Conservation (phyloP, 2,797 vertebrate species). For the Telmatherina bonti region DNA sequence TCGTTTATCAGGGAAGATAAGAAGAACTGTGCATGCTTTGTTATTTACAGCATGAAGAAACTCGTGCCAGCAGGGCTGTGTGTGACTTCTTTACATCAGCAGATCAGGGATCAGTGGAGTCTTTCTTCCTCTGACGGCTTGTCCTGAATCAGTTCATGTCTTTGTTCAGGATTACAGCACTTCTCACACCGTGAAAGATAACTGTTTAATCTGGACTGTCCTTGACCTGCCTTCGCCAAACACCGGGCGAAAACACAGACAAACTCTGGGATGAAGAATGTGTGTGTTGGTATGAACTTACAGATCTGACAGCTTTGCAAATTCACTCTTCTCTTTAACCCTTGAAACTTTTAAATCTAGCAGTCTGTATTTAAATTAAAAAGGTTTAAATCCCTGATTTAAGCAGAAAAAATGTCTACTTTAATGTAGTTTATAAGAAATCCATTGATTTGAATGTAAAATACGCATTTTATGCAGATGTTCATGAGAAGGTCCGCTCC, state of each 20-base stretch:
- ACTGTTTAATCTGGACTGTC: conserved; percentile 68
- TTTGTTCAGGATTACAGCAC: conserved; percentile 55
- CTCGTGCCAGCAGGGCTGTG: neutral
- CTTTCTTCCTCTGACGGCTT: conserved; percentile 34
- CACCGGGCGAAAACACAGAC: conserved; percentile 37
- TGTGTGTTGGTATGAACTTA: neutral
- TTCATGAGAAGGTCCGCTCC: too few relatives aligned
- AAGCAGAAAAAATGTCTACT: neutral
- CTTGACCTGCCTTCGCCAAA: conserved; percentile 64
- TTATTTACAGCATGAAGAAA: conserved; percentile 22
- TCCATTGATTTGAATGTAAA: neutral
- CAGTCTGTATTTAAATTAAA: too few relatives aligned
- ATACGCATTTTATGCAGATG: neutral
- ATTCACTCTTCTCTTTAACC: too few relatives aligned
- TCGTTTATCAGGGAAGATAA: neutral
- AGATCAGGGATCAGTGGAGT: conserved; percentile 36
- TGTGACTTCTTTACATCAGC: conserved; percentile 2
- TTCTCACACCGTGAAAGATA: conserved; percentile 51
- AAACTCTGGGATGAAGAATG: neutral
- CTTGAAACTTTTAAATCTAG: too few relatives aligned
- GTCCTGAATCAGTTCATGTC: conserved; percentile 44
- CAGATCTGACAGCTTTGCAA: conserved; percentile 11
- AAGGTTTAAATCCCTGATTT: too few relatives aligned
- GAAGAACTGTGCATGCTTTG: neutral
- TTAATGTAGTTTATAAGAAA: neutral